Percentiles rank a stretch among this genome's conserved stretches.
phyloP scores from a whole-genome alignment of 1,140 invertebrate species.

The Micrasema longulum region DNA sequence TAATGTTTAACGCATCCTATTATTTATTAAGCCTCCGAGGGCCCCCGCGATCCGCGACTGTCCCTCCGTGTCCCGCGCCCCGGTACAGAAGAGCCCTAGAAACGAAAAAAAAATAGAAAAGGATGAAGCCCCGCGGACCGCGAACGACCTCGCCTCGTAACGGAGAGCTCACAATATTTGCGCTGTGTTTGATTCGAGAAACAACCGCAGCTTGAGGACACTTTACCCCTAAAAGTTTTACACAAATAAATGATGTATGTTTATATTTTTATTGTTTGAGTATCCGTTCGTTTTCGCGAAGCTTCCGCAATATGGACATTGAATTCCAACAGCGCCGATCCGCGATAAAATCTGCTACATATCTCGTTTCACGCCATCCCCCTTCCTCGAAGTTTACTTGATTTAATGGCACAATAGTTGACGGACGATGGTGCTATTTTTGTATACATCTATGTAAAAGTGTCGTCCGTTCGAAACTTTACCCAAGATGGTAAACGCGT shows the following conservation, averaged over 20 bases:
- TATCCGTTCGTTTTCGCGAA: too few species aligned
- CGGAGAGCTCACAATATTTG: constrained; percentile 3
- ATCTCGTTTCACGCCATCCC: too few species aligned
- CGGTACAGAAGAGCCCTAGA: not conserved
- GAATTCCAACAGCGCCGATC: too few species aligned
- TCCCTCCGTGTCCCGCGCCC: constrained; percentile 9
- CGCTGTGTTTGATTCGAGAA: not conserved
- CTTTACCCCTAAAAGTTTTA: not conserved
- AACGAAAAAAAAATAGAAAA: not conserved
- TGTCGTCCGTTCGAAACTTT: too few species aligned
- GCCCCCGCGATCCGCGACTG: constrained; percentile 1
- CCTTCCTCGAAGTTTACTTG: not conserved
- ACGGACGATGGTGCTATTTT: not conserved
- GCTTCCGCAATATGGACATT: too few species aligned
- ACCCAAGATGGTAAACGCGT: constrained; percentile 11
- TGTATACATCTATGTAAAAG: not conserved
- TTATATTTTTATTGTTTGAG: not conserved
- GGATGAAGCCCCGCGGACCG: not conserved
- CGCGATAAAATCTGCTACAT: too few species aligned
- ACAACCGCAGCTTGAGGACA: not conserved
- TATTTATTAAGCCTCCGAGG: constrained; percentile 20
- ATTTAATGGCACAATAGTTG: not conserved
- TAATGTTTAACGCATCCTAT: constrained; percentile 26
- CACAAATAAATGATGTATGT: not conserved
- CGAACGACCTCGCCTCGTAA: constrained; percentile 15